These are phyloP conservation scores for Unio pictorum DNA, from an alignment of 2,888 invertebrate genomes.

Conservation along the genomic window DNA sequence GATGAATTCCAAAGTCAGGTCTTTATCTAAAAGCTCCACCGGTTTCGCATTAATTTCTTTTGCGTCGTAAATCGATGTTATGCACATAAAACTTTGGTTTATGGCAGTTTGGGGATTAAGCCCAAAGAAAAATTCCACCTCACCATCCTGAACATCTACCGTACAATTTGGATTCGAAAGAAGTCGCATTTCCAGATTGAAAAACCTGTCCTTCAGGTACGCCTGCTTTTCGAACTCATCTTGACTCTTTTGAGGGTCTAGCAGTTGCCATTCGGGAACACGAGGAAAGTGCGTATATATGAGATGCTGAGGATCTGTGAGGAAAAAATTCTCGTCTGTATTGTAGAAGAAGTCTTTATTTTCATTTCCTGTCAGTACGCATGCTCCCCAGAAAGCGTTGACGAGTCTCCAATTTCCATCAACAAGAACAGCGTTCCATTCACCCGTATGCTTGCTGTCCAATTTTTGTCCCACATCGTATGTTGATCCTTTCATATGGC, in stretches of 20 bases:
- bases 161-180: constrained; percentile 51
- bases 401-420: constrained; percentile 40
- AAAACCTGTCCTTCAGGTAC: constrained; percentile 64
- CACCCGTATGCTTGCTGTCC: constrained; percentile 34
- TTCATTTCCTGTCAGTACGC: constrained; percentile 46
- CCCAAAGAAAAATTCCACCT: constrained; percentile 55
- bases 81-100: constrained; percentile 49
- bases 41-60: constrained; percentile 25
- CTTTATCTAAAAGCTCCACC: constrained; percentile 37
- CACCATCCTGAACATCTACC: constrained; percentile 48
- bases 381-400: constrained; percentile 50
- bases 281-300: constrained; percentile 62
- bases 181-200: constrained; percentile 54
- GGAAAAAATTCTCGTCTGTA: constrained; percentile 65
- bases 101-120: constrained; percentile 42
- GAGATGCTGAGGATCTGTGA: constrained; percentile 62
- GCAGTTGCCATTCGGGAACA: constrained; percentile 58
- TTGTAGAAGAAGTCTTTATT: constrained; percentile 46
- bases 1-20: constrained; percentile 50
- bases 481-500: constrained; percentile 60
- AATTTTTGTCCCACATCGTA: constrained; percentile 58
- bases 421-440: constrained; percentile 44
- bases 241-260: constrained; percentile 44
- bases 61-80: constrained; percentile 46
- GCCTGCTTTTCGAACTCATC: constrained; percentile 58